Percentiles rank a stretch among this genome's conserved stretches.
phyloP scores from a whole-genome alignment of 2,888 invertebrate species.

The Drosophila bunnanda region DNA sequence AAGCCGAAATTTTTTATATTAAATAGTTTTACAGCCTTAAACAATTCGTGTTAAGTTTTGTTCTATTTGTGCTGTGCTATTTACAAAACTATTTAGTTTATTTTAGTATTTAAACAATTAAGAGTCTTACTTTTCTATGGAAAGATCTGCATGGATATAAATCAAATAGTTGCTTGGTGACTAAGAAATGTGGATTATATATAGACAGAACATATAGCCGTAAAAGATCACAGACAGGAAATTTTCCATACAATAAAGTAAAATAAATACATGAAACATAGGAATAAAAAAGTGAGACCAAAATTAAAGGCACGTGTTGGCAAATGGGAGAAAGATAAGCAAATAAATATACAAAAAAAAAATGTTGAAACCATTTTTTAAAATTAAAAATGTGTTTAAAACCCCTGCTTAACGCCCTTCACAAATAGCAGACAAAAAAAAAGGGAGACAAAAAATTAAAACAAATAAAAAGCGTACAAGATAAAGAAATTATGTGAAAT shows the following conservation, averaged over 20 bases:
- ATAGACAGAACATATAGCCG: not conserved
- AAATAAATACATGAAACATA: conserved; percentile 22
- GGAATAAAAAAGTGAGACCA: conserved; percentile 46
- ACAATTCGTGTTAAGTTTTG: no score
- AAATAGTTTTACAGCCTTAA: no score
- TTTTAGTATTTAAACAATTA: not conserved
- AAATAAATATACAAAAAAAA: conserved; percentile 12
- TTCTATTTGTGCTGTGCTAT: no score
- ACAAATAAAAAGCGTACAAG: conserved; percentile 25
- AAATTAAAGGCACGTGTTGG: conserved; percentile 61
- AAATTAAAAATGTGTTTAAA: conserved; percentile 41
- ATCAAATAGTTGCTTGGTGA: not conserved
- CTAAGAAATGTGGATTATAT: conserved; percentile 11
- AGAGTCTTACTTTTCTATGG: not conserved
- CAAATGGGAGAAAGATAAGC: conserved; percentile 34
- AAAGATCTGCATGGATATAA: conserved; percentile 5
- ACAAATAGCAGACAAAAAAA: conserved; percentile 16
- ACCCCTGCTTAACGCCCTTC: conserved; percentile 25
- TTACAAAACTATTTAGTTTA: not conserved
- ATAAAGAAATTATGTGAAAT: conserved; percentile 59
- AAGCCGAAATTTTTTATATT: no score
- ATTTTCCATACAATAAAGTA: conserved; percentile 27
- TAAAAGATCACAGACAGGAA: conserved; percentile 3
- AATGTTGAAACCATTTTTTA: conserved; percentile 42
- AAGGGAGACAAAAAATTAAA: conserved; percentile 19